Percentiles rank a stretch among this genome's conserved stretches.
phyloP scores from a whole-genome alignment of 2,888 invertebrate species.

The Anarsia innoxiella region DNA sequence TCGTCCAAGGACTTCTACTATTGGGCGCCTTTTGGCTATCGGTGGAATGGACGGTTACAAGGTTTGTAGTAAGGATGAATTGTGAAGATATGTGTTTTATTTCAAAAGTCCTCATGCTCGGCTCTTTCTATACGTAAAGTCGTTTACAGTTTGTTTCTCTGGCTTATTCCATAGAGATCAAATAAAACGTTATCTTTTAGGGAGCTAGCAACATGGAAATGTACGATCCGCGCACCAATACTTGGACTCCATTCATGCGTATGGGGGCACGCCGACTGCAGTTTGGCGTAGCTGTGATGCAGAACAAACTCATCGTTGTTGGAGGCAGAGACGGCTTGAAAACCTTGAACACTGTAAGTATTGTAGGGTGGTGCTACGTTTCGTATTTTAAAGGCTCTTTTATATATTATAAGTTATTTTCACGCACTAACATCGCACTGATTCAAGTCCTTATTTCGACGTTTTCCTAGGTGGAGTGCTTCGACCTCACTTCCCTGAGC shows the following conservation, averaged over 20 bases:
- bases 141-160: too few relatives aligned
- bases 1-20: slow-evolving; percentile 92
- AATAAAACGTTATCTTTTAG: too few relatives aligned
- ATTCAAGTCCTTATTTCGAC: too few relatives aligned
- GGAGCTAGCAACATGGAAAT: slow-evolving; percentile 93
- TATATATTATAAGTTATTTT: too few relatives aligned
- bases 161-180: too few relatives aligned
- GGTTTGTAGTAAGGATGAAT: too few relatives aligned
- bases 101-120: too few relatives aligned
- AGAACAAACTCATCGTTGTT: slow-evolving; percentile 88
- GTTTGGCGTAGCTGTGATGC: slow-evolving; percentile 92
- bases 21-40: slow-evolving; percentile 89
- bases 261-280: slow-evolving; percentile 90
- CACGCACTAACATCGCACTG: too few relatives aligned
- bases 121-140: too few relatives aligned
- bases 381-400: too few relatives aligned
- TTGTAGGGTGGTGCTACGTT: too few relatives aligned
- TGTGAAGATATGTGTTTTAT: too few relatives aligned
- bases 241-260: slow-evolving; percentile 84
- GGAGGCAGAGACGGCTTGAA: slow-evolving; percentile 95
- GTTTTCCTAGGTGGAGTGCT: slow-evolving; percentile 86
- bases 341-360: slow-evolving; percentile 87
- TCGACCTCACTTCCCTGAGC: slow-evolving; percentile 85
- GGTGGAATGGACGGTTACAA: slow-evolving; percentile 96
- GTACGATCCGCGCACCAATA: slow-evolving; percentile 87